A percentile compares a stretch with the other conserved stretches of the same genome.
Evolutionary conservation across 2,113 vertebrate species (phyloP).

Genomic region (Oryzias javanicus): DNA sequence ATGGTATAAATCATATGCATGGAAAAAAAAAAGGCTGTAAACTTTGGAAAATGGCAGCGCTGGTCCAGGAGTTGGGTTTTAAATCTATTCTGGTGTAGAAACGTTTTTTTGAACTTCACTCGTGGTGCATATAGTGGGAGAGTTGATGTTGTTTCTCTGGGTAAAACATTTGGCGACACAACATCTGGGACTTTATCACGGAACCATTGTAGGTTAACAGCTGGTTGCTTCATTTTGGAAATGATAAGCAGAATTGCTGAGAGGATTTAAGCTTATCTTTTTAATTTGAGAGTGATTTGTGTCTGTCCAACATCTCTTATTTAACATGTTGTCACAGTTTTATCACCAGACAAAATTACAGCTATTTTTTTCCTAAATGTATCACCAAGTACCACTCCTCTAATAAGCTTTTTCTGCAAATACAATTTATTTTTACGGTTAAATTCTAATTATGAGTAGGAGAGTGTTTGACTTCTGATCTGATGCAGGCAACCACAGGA

Average conservation of each 20-base stretch:
- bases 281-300: slow-evolving; percentile 40
- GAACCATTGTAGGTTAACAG: slow-evolving; percentile 49
- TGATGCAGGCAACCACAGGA: no score
- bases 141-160: slow-evolving; percentile 52
- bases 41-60: slow-evolving; percentile 42
- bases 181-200: slow-evolving; percentile 66
- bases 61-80: slow-evolving; percentile 16
- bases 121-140: slow-evolving; percentile 50
- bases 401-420: slow-evolving; percentile 3
- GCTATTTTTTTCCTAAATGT: slow-evolving; percentile 1
- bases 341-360: neutral
- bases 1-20: slow-evolving; percentile 30
- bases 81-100: slow-evolving; percentile 25
- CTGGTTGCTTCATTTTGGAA: slow-evolving; percentile 61
- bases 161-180: slow-evolving; percentile 46
- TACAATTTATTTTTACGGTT: neutral
- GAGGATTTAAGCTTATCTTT: slow-evolving; percentile 41
- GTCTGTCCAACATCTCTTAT: slow-evolving; percentile 23
- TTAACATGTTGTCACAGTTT: slow-evolving; percentile 25
- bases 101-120: slow-evolving; percentile 28
- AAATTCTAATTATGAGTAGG: no score
- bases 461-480: no score
- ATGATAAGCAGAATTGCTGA: slow-evolving; percentile 40
- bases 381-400: neutral
- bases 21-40: slow-evolving; percentile 16